Percentiles rank a stretch among this genome's conserved stretches.
These are phyloP conservation scores for Sphaerophoria taeniata DNA, from an alignment of 2,888 invertebrate genomes.

Conservation along the genomic window DNA sequence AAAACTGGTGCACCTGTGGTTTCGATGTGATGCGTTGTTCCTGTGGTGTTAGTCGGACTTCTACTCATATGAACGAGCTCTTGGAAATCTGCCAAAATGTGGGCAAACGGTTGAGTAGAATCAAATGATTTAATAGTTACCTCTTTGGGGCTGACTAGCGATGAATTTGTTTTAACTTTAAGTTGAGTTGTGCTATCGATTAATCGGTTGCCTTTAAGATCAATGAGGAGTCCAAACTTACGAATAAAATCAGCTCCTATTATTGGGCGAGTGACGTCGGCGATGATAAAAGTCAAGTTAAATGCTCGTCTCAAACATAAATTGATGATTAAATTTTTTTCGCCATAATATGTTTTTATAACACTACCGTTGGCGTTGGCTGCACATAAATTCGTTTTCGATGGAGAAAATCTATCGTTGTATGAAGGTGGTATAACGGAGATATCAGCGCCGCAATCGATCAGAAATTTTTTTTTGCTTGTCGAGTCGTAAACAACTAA, in stretches of 20 bases:
- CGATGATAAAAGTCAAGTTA: constrained; percentile 50
- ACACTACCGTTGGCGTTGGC: constrained; percentile 32
- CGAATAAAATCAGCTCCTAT: constrained; percentile 51
- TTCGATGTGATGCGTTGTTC: constrained; percentile 29
- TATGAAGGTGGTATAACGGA: constrained; percentile 49
- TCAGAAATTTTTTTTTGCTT: constrained; percentile 11
- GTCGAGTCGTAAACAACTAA: constrained; percentile 24
- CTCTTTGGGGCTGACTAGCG: neutral
- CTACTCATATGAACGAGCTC: constrained; percentile 12
- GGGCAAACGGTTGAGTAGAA: constrained; percentile 1
- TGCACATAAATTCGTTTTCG: constrained; percentile 16
- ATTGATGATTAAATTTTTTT: neutral
- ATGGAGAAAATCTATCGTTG: constrained; percentile 2
- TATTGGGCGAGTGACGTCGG: constrained; percentile 45
- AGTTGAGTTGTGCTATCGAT: constrained; percentile 27
- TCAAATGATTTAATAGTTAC: constrained; percentile 26
- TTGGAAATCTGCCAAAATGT: constrained; percentile 9
- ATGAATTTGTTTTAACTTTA: neutral
- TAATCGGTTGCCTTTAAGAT: constrained; percentile 25
- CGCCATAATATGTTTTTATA: constrained; percentile 37
- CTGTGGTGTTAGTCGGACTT: neutral
- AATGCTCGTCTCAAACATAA: constrained; percentile 16
- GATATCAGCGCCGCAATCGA: constrained; percentile 57
- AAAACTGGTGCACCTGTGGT: constrained; percentile 32
- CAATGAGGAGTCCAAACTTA: constrained; percentile 48